A percentile compares a stretch with the other conserved stretches of the same genome.
phyloP scores from a whole-genome alignment of 92 coral and sea anemone genomes.

The Epizoanthus scotinus region DNA sequence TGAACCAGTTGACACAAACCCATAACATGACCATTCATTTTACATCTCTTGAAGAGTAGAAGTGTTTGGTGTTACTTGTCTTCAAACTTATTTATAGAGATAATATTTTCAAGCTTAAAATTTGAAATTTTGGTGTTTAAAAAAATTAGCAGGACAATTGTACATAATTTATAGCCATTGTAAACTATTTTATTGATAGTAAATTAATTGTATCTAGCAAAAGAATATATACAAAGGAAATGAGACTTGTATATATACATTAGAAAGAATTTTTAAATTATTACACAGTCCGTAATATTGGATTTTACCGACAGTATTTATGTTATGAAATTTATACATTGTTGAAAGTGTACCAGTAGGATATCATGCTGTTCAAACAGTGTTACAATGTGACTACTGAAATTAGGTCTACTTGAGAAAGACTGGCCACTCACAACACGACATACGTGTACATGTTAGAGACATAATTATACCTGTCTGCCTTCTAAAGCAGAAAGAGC shows the following conservation, averaged over 20 bases:
- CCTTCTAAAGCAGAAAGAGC: no score
- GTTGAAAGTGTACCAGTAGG: neutral
- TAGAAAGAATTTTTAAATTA: constrained; percentile 32
- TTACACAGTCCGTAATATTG: constrained; percentile 4
- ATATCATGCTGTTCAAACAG: neutral
- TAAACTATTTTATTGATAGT: constrained; percentile 18
- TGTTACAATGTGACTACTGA: neutral
- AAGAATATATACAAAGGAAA: neutral
- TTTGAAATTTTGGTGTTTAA: no score
- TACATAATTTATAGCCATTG: constrained; percentile 18
- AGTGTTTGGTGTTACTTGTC: no score
- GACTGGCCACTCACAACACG: no score
- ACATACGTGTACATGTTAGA: no score
- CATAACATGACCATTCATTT: no score
- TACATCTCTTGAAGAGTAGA: no score
- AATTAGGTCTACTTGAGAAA: no score
- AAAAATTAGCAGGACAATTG: neutral
- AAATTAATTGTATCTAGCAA: constrained; percentile 4
- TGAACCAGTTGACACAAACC: no score
- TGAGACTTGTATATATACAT: constrained; percentile 24
- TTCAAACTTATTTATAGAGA: no score
- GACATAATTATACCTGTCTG: no score
- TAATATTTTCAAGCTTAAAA: no score
- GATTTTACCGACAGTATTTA: constrained; percentile 23
- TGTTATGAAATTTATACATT: neutral